Evolutionary conservation across 2,797 vertebrate species (phyloP), one percentile per base, ranked within the genome.

Genomic region (Myripristis murdjan): DNA sequence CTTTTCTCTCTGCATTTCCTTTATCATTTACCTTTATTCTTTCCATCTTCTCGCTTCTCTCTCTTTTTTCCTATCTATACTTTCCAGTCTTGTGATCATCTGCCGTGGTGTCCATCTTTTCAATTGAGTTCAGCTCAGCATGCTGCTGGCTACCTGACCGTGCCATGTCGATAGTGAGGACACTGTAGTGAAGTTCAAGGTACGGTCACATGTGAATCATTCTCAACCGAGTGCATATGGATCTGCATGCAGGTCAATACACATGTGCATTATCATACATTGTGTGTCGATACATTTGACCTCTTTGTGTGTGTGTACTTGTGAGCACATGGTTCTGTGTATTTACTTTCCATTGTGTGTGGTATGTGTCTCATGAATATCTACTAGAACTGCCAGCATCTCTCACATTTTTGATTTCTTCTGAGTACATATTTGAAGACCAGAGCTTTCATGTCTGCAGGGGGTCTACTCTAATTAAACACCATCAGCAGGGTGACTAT

Each of bases 141-240:
- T n/a, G 3, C n/a, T 43, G 4, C 43, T 44, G 15, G 14, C 43
- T 44, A 15, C 44, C 14, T 44, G 15, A 14, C 37, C 12, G 1
- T 12, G 39, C 14, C 12, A 9, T 11, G 37, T 84, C 16, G 24
- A 80, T 72, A 73, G 26, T 18, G 53, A 70, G 70, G 78, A 79
- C 82, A 77, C 39, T 71, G 81, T 69, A 59, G 62, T 12, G 2
- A 68, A 86, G 88, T 91, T 92, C 86, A 90, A 84, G 72, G 79
- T 66, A 78, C 53, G 77, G 86, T 73, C 89, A 89, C 12, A 56
- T 86, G 68, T 55, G 75, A 81, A 83, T 85, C 71, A 49, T 39
- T 80, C 51, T 69, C 47, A 20, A 65, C 39, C 68, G 52, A 83
- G 39, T 5, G 28, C 33, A 31, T 55, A n/a, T n/a, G 54, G 56